Conservation (phyloP, 2,113 vertebrate species). For the Petrocephalus zakoni region DNA sequence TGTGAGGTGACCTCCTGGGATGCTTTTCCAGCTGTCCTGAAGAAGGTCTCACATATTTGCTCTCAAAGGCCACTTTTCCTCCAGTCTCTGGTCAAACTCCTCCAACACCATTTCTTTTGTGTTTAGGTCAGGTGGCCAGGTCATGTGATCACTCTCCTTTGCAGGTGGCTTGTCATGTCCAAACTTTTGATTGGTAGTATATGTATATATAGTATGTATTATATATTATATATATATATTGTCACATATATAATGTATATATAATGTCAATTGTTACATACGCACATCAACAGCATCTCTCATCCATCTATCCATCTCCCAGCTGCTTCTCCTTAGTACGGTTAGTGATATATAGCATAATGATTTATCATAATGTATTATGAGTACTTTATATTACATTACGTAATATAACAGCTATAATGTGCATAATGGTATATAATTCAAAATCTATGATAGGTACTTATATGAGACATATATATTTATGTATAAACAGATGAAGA, state of each 20-base stretch:
- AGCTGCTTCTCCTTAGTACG: neutral
- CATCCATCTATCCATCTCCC: neutral
- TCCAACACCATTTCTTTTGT: neutral
- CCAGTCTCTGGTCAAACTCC: neutral
- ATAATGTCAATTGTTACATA: neutral
- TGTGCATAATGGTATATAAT: neutral
- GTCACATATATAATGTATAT: no score
- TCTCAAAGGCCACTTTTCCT: neutral
- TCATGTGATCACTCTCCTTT: neutral
- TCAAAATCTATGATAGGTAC: neutral
- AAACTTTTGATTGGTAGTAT: neutral
- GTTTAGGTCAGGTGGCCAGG: neutral
- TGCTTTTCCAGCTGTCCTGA: neutral
- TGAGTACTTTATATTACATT: neutral
- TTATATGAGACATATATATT: neutral
- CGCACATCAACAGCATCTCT: neutral
- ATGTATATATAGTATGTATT: neutral
- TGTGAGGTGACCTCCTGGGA: neutral
- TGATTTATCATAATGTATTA: neutral
- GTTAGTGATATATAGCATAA: neutral
- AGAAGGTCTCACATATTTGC: neutral
- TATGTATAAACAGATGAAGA: neutral
- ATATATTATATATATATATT: neutral
- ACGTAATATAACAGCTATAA: neutral
- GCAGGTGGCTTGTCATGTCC: neutral